These are phyloP conservation scores for Brachypterus glaber DNA, from an alignment of 2,888 invertebrate genomes.

Conservation along the genomic window DNA sequence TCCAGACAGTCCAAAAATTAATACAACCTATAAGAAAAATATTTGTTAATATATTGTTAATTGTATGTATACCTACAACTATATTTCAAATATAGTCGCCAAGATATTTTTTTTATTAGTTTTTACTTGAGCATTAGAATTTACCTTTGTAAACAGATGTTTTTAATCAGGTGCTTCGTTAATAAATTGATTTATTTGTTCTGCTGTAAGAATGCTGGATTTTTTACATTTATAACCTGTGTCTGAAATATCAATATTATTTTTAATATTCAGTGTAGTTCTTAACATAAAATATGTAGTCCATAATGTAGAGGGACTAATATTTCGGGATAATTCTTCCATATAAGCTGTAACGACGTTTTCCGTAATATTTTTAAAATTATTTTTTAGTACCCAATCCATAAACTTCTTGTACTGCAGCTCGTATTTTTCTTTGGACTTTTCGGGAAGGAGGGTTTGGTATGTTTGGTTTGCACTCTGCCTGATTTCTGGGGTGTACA, in stretches of 20 bases:
- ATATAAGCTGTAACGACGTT: constrained; percentile 1
- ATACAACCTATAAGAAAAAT: too few species aligned
- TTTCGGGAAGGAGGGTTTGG: not conserved
- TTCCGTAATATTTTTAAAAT: constrained; percentile 1
- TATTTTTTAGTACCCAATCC: not conserved
- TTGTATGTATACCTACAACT: too few species aligned
- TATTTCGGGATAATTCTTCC: not conserved
- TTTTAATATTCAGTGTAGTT: constrained; percentile 9
- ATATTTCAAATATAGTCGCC: too few species aligned
- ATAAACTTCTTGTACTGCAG: not conserved
- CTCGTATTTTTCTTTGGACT: not conserved
- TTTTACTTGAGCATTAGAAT: constrained; percentile 10
- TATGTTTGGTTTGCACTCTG: not conserved
- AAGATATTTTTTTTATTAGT: too few species aligned
- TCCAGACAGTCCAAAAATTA: too few species aligned
- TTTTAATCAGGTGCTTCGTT: constrained; percentile 7
- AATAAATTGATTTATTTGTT: constrained; percentile 11
- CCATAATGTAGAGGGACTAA: constrained; percentile 9
- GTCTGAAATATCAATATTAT: constrained; percentile 12
- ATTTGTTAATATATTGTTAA: too few species aligned
- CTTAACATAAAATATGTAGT: constrained; percentile 13
- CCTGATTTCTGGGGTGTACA: not conserved
- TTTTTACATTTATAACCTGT: constrained; percentile 13
- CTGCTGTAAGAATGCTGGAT: constrained; percentile 7
- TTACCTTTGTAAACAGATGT: too few species aligned